These are phyloP conservation scores for Strix aluco DNA, from an alignment of 2,113 vertebrate genomes.

Conservation along the genomic window DNA sequence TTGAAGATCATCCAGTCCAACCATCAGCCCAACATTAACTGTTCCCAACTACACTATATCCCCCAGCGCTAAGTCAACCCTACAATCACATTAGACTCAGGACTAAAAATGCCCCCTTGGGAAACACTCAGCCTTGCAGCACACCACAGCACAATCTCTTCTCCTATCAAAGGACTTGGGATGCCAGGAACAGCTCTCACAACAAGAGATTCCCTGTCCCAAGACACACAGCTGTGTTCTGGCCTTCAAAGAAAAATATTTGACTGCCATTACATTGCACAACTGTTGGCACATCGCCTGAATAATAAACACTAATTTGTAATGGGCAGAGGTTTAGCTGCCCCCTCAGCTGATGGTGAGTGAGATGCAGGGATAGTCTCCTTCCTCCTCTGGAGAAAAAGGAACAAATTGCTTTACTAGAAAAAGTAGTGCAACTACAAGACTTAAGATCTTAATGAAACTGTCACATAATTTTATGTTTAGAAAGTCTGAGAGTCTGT, in stretches of 20 bases:
- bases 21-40: too few species aligned
- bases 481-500: not conserved
- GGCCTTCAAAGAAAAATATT: not conserved
- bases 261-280: not conserved
- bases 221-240: not conserved
- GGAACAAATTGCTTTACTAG: not conserved
- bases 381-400: not conserved
- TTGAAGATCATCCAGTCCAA: too few species aligned
- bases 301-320: not conserved
- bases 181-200: not conserved
- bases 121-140: not conserved
- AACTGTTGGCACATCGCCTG: not conserved
- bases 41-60: too few species aligned
- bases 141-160: not conserved
- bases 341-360: not conserved
- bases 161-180: not conserved
- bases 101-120: not conserved
- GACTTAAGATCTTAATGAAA: not conserved
- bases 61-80: too few species aligned
- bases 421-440: not conserved
- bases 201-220: not conserved
- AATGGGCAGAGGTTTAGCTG: not conserved
- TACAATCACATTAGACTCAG: not conserved
- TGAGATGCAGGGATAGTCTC: not conserved
- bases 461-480: not conserved